phyloP scores from a whole-genome alignment of 2,797 vertebrate genomes.

The Phrynocephalus forsythii region DNA sequence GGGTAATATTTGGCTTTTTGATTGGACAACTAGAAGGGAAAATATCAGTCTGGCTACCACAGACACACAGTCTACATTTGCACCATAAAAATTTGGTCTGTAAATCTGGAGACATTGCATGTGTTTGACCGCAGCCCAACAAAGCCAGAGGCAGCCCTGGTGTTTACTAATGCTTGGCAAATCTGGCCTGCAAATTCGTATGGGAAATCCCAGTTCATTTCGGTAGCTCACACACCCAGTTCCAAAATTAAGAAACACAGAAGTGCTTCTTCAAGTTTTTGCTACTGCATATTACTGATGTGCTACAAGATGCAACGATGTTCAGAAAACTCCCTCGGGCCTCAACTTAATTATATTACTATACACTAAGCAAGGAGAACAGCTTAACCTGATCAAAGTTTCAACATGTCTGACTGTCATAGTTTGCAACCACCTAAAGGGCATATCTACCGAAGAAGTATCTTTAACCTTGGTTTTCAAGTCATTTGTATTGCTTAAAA shows the following conservation, averaged over 20 bases:
- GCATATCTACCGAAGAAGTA: constrained; percentile 65
- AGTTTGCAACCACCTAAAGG: constrained; percentile 76
- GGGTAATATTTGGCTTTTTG: not conserved
- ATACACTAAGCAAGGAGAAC: constrained; percentile 68
- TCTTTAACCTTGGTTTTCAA: constrained; percentile 72
- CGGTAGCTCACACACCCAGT: constrained; percentile 28
- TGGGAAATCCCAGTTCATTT: constrained; percentile 16
- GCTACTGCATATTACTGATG: constrained; percentile 51
- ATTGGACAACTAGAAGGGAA: not conserved
- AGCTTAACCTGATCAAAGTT: constrained; percentile 78
- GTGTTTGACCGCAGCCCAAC: not conserved
- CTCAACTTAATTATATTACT: constrained; percentile 75
- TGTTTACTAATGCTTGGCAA: constrained; percentile 11
- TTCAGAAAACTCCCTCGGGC: constrained; percentile 75
- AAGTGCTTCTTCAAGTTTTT: constrained; percentile 63
- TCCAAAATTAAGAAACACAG: constrained; percentile 59
- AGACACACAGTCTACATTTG: not conserved
- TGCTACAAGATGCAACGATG: constrained; percentile 74
- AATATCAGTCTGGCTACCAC: not conserved
- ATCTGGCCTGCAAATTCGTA: not conserved
- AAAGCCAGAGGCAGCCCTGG: constrained; percentile 15
- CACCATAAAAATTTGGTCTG: constrained; percentile 25
- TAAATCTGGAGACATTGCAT: constrained; percentile 6
- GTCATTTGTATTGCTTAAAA: constrained; percentile 75
- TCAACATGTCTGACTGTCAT: constrained; percentile 77